Percentiles rank a stretch among this genome's conserved stretches.
Conservation (phyloP, 2,797 vertebrate species). For the Lagorchestes hirsutus region DNA sequence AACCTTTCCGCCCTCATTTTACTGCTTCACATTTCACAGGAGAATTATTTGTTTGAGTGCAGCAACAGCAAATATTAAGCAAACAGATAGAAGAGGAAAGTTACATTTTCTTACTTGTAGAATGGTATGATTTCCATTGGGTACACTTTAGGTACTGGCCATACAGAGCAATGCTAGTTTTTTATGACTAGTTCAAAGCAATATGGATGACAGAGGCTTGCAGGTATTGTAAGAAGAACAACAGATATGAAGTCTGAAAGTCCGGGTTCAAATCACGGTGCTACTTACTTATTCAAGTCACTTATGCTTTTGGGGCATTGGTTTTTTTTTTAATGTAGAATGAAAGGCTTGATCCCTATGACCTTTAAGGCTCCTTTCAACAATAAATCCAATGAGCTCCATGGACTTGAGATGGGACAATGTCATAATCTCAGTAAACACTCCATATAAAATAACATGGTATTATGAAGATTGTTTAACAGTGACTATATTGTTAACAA, state of each 20-base stretch:
- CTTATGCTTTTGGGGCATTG: background rate
- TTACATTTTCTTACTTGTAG: background rate
- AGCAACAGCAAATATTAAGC: background rate
- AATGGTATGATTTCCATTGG: background rate
- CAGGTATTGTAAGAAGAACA: background rate
- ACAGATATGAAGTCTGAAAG: background rate
- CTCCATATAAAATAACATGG: background rate
- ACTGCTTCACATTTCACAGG: background rate
- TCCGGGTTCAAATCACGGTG: background rate
- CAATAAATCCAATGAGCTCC: background rate
- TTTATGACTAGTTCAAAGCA: background rate
- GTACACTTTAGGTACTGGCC: background rate
- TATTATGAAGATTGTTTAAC: slow-evolving; percentile 23
- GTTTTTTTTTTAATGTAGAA: background rate
- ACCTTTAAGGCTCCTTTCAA: background rate
- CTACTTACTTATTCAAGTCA: background rate
- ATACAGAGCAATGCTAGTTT: background rate
- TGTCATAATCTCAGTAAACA: background rate
- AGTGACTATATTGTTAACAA: slow-evolving; percentile 37
- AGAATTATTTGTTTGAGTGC: background rate
- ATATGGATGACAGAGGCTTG: background rate
- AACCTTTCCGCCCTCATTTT: background rate
- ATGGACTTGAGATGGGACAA: background rate
- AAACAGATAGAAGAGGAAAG: background rate
- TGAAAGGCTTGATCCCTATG: background rate